These are phyloP conservation scores for Temnothorax rugatulus DNA, from an alignment of 2,888 invertebrate genomes.

Conservation along the genomic window DNA sequence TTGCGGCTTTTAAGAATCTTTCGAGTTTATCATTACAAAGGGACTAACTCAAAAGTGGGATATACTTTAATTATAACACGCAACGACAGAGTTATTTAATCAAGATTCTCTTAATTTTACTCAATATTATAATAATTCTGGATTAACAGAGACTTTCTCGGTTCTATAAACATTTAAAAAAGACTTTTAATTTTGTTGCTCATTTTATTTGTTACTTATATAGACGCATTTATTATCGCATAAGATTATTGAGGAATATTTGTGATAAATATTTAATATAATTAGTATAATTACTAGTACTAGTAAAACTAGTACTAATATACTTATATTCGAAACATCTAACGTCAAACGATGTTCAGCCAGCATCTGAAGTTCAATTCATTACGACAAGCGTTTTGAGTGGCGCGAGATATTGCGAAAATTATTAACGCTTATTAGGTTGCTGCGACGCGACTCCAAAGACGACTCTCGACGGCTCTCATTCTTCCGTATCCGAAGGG, in stretches of 20 bases:
- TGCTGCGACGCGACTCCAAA: constrained; percentile 21
- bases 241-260: constrained; percentile 7
- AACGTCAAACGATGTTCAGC: neutral
- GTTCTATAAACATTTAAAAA: neutral
- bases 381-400: constrained; percentile 9
- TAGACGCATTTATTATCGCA: neutral
- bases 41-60: constrained; percentile 18
- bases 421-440: constrained; percentile 49
- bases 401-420: constrained; percentile 15
- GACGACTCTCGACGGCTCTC: neutral
- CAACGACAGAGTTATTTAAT: constrained; percentile 27
- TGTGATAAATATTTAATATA: neutral
- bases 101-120: constrained; percentile 8
- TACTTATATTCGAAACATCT: neutral
- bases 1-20: constrained; percentile 50
- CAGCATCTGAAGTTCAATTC: neutral
- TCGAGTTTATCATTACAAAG: constrained; percentile 32
- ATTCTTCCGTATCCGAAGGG: constrained; percentile 13
- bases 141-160: neutral
- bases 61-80: constrained; percentile 34
- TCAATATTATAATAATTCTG: neutral
- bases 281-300: neutral
- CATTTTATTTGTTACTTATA: neutral
- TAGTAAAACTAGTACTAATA: neutral
- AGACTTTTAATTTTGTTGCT: neutral